Base-by-base conservation (phyloP, 2,797 vertebrate species). In the Pipistrellus pipistrellus region DNA sequence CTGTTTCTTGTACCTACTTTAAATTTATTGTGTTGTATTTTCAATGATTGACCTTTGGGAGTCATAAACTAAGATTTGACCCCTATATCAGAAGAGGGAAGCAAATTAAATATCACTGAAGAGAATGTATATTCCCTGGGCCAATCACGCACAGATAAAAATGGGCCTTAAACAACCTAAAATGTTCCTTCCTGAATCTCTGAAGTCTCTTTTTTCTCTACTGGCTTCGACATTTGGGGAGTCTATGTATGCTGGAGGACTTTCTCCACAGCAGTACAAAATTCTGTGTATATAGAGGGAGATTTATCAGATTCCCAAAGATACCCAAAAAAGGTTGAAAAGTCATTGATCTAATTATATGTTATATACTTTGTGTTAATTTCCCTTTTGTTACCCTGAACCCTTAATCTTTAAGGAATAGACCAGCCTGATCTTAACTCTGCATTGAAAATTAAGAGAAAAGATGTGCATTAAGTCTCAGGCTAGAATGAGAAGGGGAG, bases 301-400 rank as follows among this genome's bases (percentile, higher is more conserved):
- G 35, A 46, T 55, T 64, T n/a, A 64, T 72, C 62, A 44, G 17
- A 83, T 80, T 94, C 66, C 44, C 72, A 84, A 69, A 71, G 27
- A 30, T 76, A 46, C 59, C 25, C 23, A 4, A 83, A 76, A 76
- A 68, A 86, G 46, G 25, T 84, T 80, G 71, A 66, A 71, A 88
- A 93, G 30, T 38, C 72, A 85, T 62, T 64, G 9, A 69, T 89
- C 59, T 92, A 78, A 95, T 85, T 83, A 73, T 66, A 82, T 85
- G 35, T 68, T 57, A 27, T 55, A 85, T 46, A 68, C 4, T 94
- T 89, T 62, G 32, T 76, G 27, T 84, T 94, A 76, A 94, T 93
- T 95, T 96, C 21, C 32, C 35, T 84, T 93, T 94, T 86, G 25
- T 93, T 86, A 75, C 32, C 62, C 41, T 72, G 53, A 77, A 15